A percentile compares a stretch with the other conserved stretches of the same genome.
Conservation (phyloP, 2,113 vertebrate genomes). For the Peucedramus taeniatus region DNA sequence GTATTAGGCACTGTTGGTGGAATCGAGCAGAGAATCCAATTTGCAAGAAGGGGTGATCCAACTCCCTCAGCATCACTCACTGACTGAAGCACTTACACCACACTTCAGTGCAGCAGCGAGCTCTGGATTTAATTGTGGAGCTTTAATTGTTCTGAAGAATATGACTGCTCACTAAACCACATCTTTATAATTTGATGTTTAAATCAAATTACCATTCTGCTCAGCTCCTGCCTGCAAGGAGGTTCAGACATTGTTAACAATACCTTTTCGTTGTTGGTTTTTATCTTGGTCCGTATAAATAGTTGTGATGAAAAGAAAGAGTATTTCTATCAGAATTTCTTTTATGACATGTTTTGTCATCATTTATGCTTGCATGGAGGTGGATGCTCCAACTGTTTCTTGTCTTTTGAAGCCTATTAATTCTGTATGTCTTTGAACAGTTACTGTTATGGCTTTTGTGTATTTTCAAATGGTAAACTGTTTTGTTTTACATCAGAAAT, state of each 20-base stretch:
- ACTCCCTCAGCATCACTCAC: neutral
- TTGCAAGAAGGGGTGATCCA: neutral
- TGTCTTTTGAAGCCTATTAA: neutral
- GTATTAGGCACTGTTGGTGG: neutral
- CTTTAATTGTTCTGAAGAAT: neutral
- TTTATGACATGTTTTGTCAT: neutral
- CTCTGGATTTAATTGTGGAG: neutral
- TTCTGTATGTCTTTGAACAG: neutral
- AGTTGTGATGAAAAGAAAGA: neutral
- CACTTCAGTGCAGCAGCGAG: neutral
- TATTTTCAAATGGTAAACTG: neutral
- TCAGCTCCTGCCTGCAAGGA: neutral
- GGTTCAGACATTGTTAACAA: neutral
- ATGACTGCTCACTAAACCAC: neutral
- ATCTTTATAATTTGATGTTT: neutral
- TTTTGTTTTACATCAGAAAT: neutral
- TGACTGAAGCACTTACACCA: neutral
- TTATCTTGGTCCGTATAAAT: neutral
- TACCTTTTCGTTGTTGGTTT: neutral
- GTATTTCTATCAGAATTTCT: neutral
- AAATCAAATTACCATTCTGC: neutral
- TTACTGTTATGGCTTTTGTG: neutral
- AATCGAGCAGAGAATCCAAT: neutral
- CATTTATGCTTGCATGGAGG: neutral
- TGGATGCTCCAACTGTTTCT: neutral